A percentile compares a stretch with the other conserved stretches of the same genome.
Conservation (phyloP, 2,888 invertebrate species). For the Mimas tiliae region DNA sequence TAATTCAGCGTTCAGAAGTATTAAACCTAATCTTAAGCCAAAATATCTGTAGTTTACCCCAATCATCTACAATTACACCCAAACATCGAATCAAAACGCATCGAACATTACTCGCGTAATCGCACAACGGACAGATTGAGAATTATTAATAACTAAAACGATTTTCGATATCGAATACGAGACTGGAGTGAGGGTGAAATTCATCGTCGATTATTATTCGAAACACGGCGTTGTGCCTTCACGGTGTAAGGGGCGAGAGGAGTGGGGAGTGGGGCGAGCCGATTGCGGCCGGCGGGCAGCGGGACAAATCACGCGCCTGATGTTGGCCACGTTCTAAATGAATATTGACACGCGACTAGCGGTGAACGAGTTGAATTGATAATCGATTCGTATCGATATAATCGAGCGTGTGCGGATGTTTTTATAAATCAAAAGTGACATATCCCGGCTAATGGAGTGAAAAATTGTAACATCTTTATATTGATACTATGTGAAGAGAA, state of each 20-base stretch:
- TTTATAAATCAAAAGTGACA: neutral
- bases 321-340: constrained; percentile 61
- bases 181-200: constrained; percentile 50
- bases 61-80: neutral
- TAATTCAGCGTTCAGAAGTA: too few species aligned
- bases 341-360: constrained; percentile 81
- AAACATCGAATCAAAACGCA: constrained; percentile 25
- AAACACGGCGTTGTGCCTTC: constrained; percentile 54
- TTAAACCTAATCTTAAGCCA: too few species aligned
- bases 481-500: too few species aligned
- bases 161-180: constrained; percentile 61
- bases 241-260: constrained; percentile 28
- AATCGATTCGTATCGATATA: constrained; percentile 51
- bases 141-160: constrained; percentile 69
- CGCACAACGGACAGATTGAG: constrained; percentile 46
- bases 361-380: constrained; percentile 75
- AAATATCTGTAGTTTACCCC: neutral
- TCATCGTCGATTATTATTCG: constrained; percentile 62
- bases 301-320: constrained; percentile 68
- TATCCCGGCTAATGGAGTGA: neutral
- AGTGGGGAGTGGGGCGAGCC: neutral
- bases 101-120: constrained; percentile 17
- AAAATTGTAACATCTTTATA: too few species aligned
- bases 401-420: neutral
- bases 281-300: constrained; percentile 36